Conservation (phyloP, 2,797 vertebrate genomes). For the Rhyacichthys aspro region DNA sequence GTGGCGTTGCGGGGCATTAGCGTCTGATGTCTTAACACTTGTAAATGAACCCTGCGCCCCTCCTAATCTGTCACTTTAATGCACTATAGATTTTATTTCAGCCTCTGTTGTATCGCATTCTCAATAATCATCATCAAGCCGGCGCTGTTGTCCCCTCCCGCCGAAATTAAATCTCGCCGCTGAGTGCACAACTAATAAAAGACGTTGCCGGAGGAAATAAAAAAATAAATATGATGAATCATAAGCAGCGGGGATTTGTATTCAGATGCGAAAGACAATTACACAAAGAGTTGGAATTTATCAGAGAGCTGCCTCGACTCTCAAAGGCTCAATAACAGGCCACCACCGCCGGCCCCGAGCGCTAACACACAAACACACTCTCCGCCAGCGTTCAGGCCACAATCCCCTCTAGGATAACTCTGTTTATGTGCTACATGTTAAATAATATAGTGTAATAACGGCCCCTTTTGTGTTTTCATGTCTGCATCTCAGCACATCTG, state of each 20-base stretch:
- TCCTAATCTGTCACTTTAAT: slow-evolving; percentile 99
- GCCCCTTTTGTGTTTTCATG: slow-evolving; percentile 13
- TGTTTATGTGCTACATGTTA: slow-evolving; percentile 13
- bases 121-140: slow-evolving; percentile 99
- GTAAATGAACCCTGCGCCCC: slow-evolving; percentile 96
- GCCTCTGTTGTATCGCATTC: slow-evolving; percentile 92
- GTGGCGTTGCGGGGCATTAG: slow-evolving; percentile 93
- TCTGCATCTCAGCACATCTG: not conserved
- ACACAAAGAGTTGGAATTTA: slow-evolving; percentile 91
- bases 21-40: slow-evolving; percentile 97
- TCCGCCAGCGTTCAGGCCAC: slow-evolving; percentile 10
- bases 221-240: slow-evolving; percentile 99
- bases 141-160: slow-evolving; percentile 92
- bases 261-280: slow-evolving; percentile 95
- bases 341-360: slow-evolving; percentile 62
- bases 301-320: slow-evolving; percentile 81
- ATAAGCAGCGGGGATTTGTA: slow-evolving; percentile 89
- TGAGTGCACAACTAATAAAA: slow-evolving; percentile 99
- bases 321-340: slow-evolving; percentile 89
- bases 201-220: slow-evolving; percentile 97
- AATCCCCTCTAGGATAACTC: slow-evolving; percentile 5
- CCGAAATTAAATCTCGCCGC: slow-evolving; percentile 98
- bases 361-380: slow-evolving; percentile 19
- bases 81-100: slow-evolving; percentile 99
- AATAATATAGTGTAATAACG: slow-evolving; percentile 12